Evolutionary conservation across 2,888 invertebrate genomes (phyloP), one percentile per base, ranked within the genome.

Genomic region (Drosophila maculinotata): DNA sequence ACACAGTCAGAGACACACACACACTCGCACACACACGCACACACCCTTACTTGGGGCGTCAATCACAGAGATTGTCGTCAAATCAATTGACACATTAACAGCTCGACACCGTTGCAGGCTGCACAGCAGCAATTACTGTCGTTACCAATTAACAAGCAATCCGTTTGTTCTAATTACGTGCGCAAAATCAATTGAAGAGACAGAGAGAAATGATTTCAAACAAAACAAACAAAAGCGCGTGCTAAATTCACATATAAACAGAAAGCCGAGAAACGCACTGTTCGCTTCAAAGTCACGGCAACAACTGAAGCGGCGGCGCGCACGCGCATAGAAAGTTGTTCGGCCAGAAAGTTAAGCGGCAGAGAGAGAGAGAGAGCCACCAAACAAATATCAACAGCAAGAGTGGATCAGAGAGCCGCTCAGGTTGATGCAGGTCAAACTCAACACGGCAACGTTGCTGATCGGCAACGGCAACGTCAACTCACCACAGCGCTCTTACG

Each of bases 81-180:
- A 74, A 81, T 63, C 82, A 68, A 83, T 87, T 87, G 86, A 80
- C 88, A 80, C 76, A 80, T 84, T 86, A 83, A 80, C 68, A n/a
- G 45, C 45, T 8, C 73, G 62, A 66, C 65, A 52, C 62, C 49
- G 33, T 44, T 44, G 47, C 42, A 58, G 67, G 35, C 63, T 76
- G 73, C 69, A n/a, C n/a, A n/a, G n/a, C n/a, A 54, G 57, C 87
- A 87, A 86, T 88, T 84, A 84, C 75, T 76, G 79, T 87, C 78
- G 60, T 44, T 66, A 45, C 69, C 80, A 88, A 88, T 86, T 85
- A 87, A 84, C 81, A 60, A 65, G 41, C 76, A 84, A 75, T 75
- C 87, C 84, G 89, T 76, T 90, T 87, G 90, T 87, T 83, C 90
- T 89, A 86, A 80, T 85, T 90, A 90, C 90, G 90, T 90, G 90